phyloP scores from a whole-genome alignment of 2,888 invertebrate species.

The Rhaphigaster nebulosa region DNA sequence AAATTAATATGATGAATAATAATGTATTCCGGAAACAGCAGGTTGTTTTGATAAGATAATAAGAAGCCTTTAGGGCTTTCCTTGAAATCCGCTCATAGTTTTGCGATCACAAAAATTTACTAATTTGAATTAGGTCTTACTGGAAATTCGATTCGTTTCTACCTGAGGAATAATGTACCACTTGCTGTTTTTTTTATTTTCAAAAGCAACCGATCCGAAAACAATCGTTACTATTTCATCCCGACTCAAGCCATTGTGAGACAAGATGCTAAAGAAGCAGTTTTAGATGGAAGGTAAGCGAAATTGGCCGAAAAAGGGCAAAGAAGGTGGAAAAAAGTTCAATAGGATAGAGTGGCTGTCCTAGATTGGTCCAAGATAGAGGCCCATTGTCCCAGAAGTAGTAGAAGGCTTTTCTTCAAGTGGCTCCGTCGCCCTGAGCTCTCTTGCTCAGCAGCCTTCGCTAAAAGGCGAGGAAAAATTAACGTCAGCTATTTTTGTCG shows the following conservation, averaged over 20 bases:
- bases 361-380: slow-evolving; percentile 46
- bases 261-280: slow-evolving; percentile 47
- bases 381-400: slow-evolving; percentile 48
- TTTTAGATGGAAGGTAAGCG: slow-evolving; percentile 39
- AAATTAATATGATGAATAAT: slow-evolving; percentile 11
- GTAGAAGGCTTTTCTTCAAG: slow-evolving; percentile 52
- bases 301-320: slow-evolving; percentile 44
- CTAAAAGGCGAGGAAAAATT: slow-evolving; percentile 20
- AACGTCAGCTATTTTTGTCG: slow-evolving; percentile 18
- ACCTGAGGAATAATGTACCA: neutral
- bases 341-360: slow-evolving; percentile 49
- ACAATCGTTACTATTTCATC: neutral
- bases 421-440: slow-evolving; percentile 6
- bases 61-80: neutral
- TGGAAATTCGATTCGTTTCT: neutral
- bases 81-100: neutral
- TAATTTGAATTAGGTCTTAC: neutral
- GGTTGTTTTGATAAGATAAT: slow-evolving; percentile 35
- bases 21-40: neutral
- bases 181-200: neutral
- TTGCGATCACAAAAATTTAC: neutral
- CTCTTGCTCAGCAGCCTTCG: slow-evolving; percentile 48
- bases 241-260: neutral
- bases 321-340: slow-evolving; percentile 32
- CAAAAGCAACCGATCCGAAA: neutral